Base-by-base conservation (phyloP, 2,888 invertebrate genomes). In the Clistopyga incitator region DNA sequence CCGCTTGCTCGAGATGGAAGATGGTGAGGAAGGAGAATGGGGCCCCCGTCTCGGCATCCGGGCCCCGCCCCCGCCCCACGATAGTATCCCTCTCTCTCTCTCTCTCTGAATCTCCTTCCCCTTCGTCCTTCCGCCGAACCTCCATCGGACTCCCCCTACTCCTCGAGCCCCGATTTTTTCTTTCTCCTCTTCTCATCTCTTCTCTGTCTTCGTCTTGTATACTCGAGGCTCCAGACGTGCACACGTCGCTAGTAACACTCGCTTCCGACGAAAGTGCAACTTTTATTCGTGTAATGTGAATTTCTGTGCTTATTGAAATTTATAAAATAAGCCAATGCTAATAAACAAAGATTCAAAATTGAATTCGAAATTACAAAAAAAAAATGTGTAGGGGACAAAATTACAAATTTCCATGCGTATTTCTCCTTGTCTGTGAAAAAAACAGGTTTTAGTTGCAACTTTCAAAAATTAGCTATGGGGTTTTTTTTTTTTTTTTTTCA, bases 31-130 rank as follows among this genome's bases (percentile, higher is more conserved):
- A 90, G 88, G 88, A 88, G 87, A 86, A 84, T 85, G 88, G 85
- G 87, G 88, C 89, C 87, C 88, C 90, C 92, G 90, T 92, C 91
- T 89, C 90, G 89, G 91, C 90, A 92, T 91, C 90, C 89, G 84
- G 78, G 92, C 92, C 89, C 92, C 91, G 91, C 92, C 91, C 91
- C 90, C 91, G 89, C 89, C 87, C 86, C 87, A 85, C 86, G 34
- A 34, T 64, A 11, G 1, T 64, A 72, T 85, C 85, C 87, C 87
- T 87, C 87, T 86, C 84, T 86, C 86, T 86, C 81, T 85, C 84
- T 85, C 86, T 88, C 89, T 88, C 80, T 83, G 87, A 86, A 87
- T 85, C 87, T 87, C 84, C 87, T 88, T 87, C 88, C 86, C 86
- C 86, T 86, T 87, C 85, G 87, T 84, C 86, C 84, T 65, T 67